Conservation (phyloP, 1,140 invertebrate genomes). For the Papilio polyxenes region DNA sequence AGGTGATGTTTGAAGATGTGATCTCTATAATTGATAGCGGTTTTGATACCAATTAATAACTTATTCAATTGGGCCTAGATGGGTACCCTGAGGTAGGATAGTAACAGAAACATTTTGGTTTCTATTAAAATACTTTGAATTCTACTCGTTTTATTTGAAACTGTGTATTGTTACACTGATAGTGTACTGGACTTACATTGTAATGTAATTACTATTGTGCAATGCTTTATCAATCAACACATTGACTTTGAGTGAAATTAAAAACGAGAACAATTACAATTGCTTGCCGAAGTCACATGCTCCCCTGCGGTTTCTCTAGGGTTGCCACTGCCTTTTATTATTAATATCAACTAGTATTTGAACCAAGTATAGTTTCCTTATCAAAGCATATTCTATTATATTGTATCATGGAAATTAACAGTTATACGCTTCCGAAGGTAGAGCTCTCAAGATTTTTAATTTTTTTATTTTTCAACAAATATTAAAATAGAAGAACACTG, state of each 20-base stretch:
- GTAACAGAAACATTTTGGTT: not conserved
- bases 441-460: not conserved
- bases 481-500: not conserved
- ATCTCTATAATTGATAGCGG: too few relatives aligned
- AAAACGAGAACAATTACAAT: conserved; percentile 40
- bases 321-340: not conserved
- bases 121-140: not conserved
- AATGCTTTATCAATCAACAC: conserved; percentile 6
- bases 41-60: too few relatives aligned
- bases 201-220: not conserved
- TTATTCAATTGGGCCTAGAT: not conserved
- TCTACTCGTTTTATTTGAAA: not conserved
- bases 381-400: not conserved
- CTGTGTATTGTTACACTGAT: not conserved
- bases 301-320: conserved; percentile 27
- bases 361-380: not conserved
- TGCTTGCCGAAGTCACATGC: conserved; percentile 50
- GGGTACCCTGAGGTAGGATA: not conserved
- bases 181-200: not conserved
- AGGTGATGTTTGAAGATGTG: too few relatives aligned
- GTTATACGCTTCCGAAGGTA: not conserved
- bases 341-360: not conserved
- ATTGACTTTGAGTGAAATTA: conserved; percentile 18
- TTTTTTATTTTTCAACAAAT: not conserved
- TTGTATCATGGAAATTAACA: too few relatives aligned